Evolutionary conservation across 1,140 invertebrate genomes (phyloP).

Genomic region (Littorina saxatilis): DNA sequence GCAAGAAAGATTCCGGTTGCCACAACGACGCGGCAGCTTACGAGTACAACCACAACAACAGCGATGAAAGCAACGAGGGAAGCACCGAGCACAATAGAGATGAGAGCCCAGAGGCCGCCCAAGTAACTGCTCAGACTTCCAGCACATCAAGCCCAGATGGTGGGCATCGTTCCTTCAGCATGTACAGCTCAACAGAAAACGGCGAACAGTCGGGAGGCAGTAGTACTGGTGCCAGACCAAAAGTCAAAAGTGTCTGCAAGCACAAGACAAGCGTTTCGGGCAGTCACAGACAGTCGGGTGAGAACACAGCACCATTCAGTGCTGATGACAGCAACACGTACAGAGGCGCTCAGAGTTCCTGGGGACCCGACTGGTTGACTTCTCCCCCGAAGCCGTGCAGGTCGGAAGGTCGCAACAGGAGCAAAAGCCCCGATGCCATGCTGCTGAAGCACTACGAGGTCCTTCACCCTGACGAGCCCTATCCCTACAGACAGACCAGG

Average conservation of each 20-base stretch:
- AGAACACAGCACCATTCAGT: no score
- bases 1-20: not conserved
- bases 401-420: no score
- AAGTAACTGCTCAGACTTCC: no score
- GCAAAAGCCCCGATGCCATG: no score
- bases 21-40: not conserved
- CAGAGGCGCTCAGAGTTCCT: no score
- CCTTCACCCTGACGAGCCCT: not conserved
- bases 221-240: not conserved
- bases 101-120: no score
- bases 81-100: not conserved
- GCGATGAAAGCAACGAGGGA: slow-evolving; percentile 7
- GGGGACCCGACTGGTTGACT: no score
- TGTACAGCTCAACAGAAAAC: not conserved
- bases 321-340: no score
- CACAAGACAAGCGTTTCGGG: not conserved
- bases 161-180: not conserved
- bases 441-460: not conserved
- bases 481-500: not conserved
- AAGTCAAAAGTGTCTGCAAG: not conserved
- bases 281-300: no score
- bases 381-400: no score
- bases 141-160: not conserved
- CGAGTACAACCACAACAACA: slow-evolving; percentile 23
- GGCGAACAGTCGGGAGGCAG: not conserved